These are phyloP conservation scores for Heliconius erato DNA, from an alignment of 2,888 invertebrate species.

Conservation along the genomic window DNA sequence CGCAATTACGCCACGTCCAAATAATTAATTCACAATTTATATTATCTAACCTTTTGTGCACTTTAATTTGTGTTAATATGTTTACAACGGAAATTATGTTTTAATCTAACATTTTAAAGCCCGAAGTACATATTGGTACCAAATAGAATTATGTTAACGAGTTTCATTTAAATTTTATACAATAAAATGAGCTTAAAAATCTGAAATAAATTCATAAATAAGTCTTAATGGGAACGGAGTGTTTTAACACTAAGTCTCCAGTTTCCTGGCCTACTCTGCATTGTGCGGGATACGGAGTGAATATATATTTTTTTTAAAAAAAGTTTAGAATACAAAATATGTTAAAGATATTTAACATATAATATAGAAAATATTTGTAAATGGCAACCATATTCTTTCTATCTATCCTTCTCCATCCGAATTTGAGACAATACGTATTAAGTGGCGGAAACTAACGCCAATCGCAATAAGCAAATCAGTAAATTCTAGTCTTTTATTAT, in stretches of 20 bases:
- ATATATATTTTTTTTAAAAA: too few relatives aligned
- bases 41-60: conserved; percentile 11
- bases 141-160: conserved; percentile 3
- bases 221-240: not conserved
- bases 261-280: too few relatives aligned
- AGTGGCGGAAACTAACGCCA: not conserved
- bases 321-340: too few relatives aligned
- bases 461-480: not conserved
- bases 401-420: not conserved
- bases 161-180: not conserved
- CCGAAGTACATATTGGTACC: not conserved
- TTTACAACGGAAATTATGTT: not conserved
- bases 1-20: conserved; percentile 83
- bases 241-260: not conserved
- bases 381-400: too few relatives aligned
- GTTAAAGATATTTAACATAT: too few relatives aligned
- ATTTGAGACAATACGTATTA: not conserved
- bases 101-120: not conserved
- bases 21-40: conserved; percentile 74
- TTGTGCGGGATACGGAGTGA: too few relatives aligned
- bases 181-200: not conserved
- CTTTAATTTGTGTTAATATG: conserved; percentile 16
- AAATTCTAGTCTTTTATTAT: conserved; percentile 47
- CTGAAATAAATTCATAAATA: too few relatives aligned
- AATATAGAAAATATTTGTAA: too few relatives aligned